Evolutionary conservation across 2,888 invertebrate species (phyloP).

Genomic region (Acronicta psi): DNA sequence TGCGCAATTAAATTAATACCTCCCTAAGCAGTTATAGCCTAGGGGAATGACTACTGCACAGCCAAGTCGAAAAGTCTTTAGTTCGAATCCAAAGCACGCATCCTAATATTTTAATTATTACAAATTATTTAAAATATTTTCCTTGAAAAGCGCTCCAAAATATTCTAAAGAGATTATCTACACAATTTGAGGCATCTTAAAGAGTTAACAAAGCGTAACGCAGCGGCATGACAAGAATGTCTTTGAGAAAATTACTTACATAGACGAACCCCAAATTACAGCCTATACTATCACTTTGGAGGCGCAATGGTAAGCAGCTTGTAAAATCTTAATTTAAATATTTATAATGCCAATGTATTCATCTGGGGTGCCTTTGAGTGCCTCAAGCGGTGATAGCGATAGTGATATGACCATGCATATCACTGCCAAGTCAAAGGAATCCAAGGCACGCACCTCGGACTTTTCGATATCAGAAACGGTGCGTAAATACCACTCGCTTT

Average conservation of each 20-base stretch:
- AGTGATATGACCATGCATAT: too few species aligned
- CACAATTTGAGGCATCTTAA: slow-evolving; percentile 72
- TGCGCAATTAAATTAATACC: too few species aligned
- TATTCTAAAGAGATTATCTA: slow-evolving; percentile 18
- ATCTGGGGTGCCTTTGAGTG: too few species aligned
- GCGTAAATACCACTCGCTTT: too few species aligned
- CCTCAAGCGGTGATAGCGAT: too few species aligned
- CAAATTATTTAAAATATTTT: slow-evolving; percentile 14
- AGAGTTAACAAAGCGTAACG: slow-evolving; percentile 84
- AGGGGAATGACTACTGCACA: too few species aligned
- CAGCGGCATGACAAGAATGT: slow-evolving; percentile 72
- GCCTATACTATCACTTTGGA: slow-evolving; percentile 62
- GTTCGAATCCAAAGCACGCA: neutral
- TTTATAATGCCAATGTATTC: too few species aligned
- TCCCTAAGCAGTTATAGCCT: too few species aligned
- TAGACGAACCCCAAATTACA: slow-evolving; percentile 71
- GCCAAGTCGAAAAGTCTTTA: too few species aligned
- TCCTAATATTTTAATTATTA: neutral
- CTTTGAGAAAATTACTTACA: slow-evolving; percentile 82
- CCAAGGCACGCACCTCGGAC: too few species aligned
- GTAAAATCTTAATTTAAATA: neutral
- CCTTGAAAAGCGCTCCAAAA: slow-evolving; percentile 19
- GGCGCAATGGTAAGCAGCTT: slow-evolving; percentile 43
- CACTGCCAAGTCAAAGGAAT: too few species aligned
- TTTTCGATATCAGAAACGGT: too few species aligned